A percentile compares a stretch with the other conserved stretches of the same genome.
Conservation (phyloP, 1,140 invertebrate genomes). For the Mylabris phalerata region DNA sequence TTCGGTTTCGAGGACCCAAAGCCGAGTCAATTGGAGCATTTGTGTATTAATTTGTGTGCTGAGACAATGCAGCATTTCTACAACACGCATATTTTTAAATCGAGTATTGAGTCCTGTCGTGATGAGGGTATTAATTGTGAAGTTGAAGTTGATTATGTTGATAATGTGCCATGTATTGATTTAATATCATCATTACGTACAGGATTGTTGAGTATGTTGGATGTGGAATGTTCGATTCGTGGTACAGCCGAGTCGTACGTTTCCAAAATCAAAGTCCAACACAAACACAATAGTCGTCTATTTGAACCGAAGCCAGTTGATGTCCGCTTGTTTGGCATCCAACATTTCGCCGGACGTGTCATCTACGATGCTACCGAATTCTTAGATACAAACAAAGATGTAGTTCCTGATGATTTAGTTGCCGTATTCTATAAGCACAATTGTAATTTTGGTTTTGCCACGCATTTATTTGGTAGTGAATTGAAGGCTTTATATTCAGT, state of each 20-base stretch:
- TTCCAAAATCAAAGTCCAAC: constrained; percentile 77
- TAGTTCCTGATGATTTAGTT: constrained; percentile 85
- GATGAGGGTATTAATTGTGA: constrained; percentile 91
- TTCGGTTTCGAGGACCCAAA: constrained; percentile 92
- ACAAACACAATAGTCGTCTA: constrained; percentile 68
- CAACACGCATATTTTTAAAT: constrained; percentile 94
- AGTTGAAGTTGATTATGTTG: constrained; percentile 87
- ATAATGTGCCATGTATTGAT: constrained; percentile 94
- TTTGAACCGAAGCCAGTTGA: constrained; percentile 69
- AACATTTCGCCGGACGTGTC: constrained; percentile 86
- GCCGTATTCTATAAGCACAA: constrained; percentile 87
- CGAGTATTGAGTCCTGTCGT: constrained; percentile 84
- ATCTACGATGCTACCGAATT: constrained; percentile 86
- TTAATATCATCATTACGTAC: constrained; percentile 88
- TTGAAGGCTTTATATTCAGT: constrained; percentile 78
- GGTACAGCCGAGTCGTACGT: constrained; percentile 84
- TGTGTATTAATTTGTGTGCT: constrained; percentile 91
- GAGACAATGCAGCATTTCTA: constrained; percentile 98
- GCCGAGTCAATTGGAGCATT: constrained; percentile 83
- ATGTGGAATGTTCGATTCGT: constrained; percentile 84
- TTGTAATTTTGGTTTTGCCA: constrained; percentile 93
- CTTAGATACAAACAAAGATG: constrained; percentile 85
- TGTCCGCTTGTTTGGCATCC: constrained; percentile 78
- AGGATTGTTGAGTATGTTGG: constrained; percentile 83
- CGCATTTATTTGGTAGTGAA: constrained; percentile 88